phyloP scores from a whole-genome alignment of 2,888 invertebrate species.

The Tenthredo livida region DNA sequence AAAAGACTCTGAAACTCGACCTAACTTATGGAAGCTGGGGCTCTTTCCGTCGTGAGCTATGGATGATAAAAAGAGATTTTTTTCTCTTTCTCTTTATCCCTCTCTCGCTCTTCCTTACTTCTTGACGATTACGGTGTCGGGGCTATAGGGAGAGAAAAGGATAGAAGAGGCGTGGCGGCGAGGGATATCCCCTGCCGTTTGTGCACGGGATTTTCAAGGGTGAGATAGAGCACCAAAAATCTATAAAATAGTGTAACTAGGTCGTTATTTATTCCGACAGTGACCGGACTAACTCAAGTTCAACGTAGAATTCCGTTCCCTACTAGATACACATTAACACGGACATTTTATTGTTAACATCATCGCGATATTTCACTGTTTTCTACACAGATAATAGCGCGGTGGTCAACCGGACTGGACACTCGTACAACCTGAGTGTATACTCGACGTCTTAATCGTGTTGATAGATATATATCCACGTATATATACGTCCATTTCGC shows the following conservation, averaged over 20 bases:
- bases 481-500: constrained; percentile 21
- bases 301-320: neutral
- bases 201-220: constrained; percentile 11
- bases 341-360: constrained; percentile 15
- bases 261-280: constrained; percentile 65
- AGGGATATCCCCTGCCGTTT: neutral
- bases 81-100: constrained; percentile 19
- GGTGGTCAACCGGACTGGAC: neutral
- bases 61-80: constrained; percentile 46
- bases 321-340: neutral
- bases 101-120: constrained; percentile 40
- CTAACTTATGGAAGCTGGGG: constrained; percentile 60
- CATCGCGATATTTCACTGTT: constrained; percentile 26
- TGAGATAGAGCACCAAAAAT: constrained; percentile 49
- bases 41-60: constrained; percentile 55
- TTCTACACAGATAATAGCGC: constrained; percentile 8
- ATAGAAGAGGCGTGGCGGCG: constrained; percentile 10
- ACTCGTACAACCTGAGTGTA: neutral
- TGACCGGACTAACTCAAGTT: neutral
- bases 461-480: neutral
- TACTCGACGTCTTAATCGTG: constrained; percentile 47
- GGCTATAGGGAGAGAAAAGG: constrained; percentile 1
- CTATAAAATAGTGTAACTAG: constrained; percentile 67
- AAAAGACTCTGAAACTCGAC: constrained; percentile 59
- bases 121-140: constrained; percentile 14